A percentile compares a stretch with the other conserved stretches of the same genome.
phyloP scores from a whole-genome alignment of 2,113 vertebrate species.

The Cryptoleucopteryx plumbea region DNA sequence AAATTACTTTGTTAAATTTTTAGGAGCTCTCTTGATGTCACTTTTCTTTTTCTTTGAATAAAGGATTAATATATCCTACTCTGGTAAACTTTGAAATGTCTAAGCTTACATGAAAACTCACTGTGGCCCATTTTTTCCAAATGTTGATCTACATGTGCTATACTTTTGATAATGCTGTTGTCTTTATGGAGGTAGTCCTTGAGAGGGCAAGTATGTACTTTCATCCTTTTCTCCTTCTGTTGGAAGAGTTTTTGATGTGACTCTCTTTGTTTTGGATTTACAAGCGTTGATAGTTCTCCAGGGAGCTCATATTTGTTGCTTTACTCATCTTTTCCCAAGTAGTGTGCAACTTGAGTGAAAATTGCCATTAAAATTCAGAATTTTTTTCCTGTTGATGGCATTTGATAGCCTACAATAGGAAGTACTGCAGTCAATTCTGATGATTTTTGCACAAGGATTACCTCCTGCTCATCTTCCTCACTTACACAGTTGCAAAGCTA shows the following conservation, averaged over 20 bases:
- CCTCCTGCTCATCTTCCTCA: neutral
- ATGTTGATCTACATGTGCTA: neutral
- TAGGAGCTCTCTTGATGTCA: neutral
- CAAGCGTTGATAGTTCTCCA: neutral
- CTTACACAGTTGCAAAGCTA: neutral
- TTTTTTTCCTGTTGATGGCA: neutral
- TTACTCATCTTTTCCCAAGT: neutral
- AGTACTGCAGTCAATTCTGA: neutral
- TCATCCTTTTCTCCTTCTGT: neutral
- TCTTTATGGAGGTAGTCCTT: neutral
- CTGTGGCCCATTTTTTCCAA: neutral
- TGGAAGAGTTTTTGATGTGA: neutral
- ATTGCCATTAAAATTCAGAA: neutral
- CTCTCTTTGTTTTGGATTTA: neutral
- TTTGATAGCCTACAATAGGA: neutral
- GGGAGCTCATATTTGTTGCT: neutral
- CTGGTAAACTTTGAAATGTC: neutral
- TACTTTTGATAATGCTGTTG: neutral
- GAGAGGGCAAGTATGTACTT: neutral
- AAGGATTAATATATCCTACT: neutral
- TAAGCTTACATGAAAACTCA: neutral
- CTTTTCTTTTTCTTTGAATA: neutral
- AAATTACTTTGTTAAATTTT: neutral
- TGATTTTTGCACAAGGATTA: neutral
- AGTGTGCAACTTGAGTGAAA: neutral